Evolutionary conservation across 2,797 vertebrate species (phyloP), one percentile per base, ranked within the genome.

Genomic region (Sebastes steindachneri): DNA sequence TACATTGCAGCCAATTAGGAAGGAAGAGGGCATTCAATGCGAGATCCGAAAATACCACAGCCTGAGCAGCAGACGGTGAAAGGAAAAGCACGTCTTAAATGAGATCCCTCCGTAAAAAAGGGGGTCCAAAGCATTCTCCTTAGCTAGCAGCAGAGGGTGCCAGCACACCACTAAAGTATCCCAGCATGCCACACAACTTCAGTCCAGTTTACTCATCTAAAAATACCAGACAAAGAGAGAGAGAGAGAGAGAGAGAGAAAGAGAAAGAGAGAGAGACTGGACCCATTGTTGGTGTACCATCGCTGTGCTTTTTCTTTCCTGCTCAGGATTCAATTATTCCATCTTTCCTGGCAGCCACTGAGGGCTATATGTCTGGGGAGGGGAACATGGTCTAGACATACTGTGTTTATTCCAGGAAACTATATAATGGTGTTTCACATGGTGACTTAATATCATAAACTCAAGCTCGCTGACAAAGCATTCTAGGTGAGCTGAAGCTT

Each of bases 111-210:
- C 35, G 35, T 26, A 26, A 25, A 73, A 51, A 41, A 12, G 0
- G 25, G 41, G 45, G 14, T 53, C 59, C 0, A 64, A 60, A 62
- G 87, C 84, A 91, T 94, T 94, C 92, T 93, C 80, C 74, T 86
- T 1, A 9, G 3, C 82, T 19, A 76, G 77, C 95, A 95, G 94
- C 93, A 95, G 95, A 95, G 94, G 95, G 95, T 68, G 94, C 95
- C 93, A 95, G 79, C 86, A 87, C 88, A 87, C 87, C 89, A 94
- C 83, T 77, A 72, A 93, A 87, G 75, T 35, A 73, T 14, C 53
- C 17, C 59, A 17, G 33, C 54, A 78, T 64, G 67, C 75, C 70
- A 64, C 58, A 73, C 7, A 45, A 66, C 28, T 70, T 51, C 35
- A 45, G 69, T 73, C 73, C 73, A 81, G 76, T 81, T 87, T 21